Percentiles rank a stretch among this genome's conserved stretches.
These are phyloP conservation scores for Callitettix versicolor DNA, from an alignment of 1,140 invertebrate species.

Conservation along the genomic window DNA sequence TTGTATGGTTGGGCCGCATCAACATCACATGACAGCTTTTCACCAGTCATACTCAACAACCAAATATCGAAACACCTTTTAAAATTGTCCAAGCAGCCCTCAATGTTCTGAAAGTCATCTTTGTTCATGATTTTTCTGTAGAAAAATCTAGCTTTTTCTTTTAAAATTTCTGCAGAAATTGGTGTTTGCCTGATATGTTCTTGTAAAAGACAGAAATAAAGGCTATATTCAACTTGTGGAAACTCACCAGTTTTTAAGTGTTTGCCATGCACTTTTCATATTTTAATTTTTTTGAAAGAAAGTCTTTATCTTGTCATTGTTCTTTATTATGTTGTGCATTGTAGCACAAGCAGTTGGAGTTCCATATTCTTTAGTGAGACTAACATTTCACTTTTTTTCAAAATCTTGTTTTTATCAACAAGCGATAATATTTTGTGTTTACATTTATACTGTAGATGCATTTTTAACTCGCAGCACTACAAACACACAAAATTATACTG, in stretches of 20 bases:
- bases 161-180: neutral
- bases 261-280: neutral
- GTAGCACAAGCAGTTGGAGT: no score
- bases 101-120: slow-evolving; percentile 4
- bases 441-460: neutral
- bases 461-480: neutral
- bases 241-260: neutral
- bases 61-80: slow-evolving; percentile 8
- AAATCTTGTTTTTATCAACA: no score
- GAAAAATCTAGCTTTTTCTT: neutral
- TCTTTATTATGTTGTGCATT: no score
- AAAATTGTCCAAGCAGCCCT: slow-evolving; percentile 2
- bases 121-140: slow-evolving; percentile 7
- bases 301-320: no score
- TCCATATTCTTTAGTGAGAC: no score
- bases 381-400: no score
- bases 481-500: neutral
- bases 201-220: neutral
- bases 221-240: neutral
- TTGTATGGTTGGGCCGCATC: slow-evolving; percentile 1
- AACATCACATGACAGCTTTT: slow-evolving; percentile 3
- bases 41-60: slow-evolving; percentile 1
- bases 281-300: no score
- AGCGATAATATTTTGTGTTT: neutral
- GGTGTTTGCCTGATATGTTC: neutral